Evolutionary conservation across 1,140 invertebrate genomes (phyloP).

Genomic region (Dreissena rostriformis): DNA sequence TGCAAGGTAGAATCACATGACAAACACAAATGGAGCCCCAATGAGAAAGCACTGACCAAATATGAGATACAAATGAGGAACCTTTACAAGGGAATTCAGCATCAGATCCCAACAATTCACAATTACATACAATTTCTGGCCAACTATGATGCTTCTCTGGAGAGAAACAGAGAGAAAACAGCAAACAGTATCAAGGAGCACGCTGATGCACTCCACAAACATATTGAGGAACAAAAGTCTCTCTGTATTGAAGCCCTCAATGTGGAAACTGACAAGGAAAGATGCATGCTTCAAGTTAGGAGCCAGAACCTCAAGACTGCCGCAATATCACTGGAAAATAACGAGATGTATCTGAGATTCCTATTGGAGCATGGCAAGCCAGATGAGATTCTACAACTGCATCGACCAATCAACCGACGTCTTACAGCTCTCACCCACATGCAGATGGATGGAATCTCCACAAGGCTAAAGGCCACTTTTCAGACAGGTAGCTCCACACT

Average conservation of each 20-base stretch:
- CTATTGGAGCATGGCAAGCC: conserved; percentile 68
- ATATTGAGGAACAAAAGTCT: conserved; percentile 71
- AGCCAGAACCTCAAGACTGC: conserved; percentile 58
- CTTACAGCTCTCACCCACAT: conserved; percentile 70
- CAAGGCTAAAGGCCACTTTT: conserved; percentile 66
- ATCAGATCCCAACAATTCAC: conserved; percentile 63
- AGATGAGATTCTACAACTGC: conserved; percentile 70
- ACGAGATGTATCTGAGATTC: conserved; percentile 60
- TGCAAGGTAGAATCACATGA: conserved; percentile 68
- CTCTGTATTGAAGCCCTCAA: conserved; percentile 58
- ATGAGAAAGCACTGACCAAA: conserved; percentile 62
- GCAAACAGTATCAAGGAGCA: conserved; percentile 63
- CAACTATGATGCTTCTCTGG: conserved; percentile 61
- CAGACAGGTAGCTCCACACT: conserved; percentile 60
- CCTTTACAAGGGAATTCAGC: conserved; percentile 63
- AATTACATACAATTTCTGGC: conserved; percentile 68
- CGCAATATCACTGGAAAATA: conserved; percentile 61
- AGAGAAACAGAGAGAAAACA: conserved; percentile 57
- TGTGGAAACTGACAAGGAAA: conserved; percentile 59
- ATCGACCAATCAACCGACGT: conserved; percentile 63
- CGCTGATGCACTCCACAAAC: conserved; percentile 67
- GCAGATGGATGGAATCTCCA: conserved; percentile 65
- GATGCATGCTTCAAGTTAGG: conserved; percentile 58
- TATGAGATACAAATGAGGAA: conserved; percentile 63
- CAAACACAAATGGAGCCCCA: conserved; percentile 62